Base-by-base conservation (phyloP, 2,113 vertebrate genomes). In the Campylorhamphus procurvoides region DNA sequence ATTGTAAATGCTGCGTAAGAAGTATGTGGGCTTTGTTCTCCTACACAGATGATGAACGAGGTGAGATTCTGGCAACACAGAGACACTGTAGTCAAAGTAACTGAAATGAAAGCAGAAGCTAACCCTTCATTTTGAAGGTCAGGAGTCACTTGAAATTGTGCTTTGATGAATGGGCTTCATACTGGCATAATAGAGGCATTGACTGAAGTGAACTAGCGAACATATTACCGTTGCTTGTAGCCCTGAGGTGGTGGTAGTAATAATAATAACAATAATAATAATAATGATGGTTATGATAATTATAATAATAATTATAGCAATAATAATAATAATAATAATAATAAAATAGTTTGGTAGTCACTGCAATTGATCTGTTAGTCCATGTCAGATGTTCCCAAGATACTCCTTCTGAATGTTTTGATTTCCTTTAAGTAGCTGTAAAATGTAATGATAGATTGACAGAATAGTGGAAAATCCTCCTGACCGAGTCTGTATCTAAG, bases 101-200 rank as follows among this genome's bases (percentile, higher is more conserved):
- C 62, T 84, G 63, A 92, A 91, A 93, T 76, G 76, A 91, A 92
- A 89, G 79, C 86, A 93, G 84, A 90, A 86, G 85, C 62, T 85
- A 96, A 93, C 52, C 75, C 80, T 90, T 89, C 47, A 89, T 94
- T 94, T 90, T 95, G 90, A 94, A 93, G 90, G 87, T 97, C 85
- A 90, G 77, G 79, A 95, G 83, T 87, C 85, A 69, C 69, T 72
- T 96, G 83, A 96, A 96, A 90, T 94, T 94, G 86, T 78, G 58
- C 84, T 93, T 96, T 93, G 80, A 82, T 81, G 84, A 93, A 62
- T 80, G 75, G 90, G 64, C 80, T 90, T 97, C 79, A 46, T 67
- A 89, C 53, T 84, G 40, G 44, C 72, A 60, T 90, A 84, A 89
- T 64, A 72, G 93, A 90, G 72, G 46, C 0, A 2, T 35, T 87